Conservation (phyloP, 1,140 invertebrate species). For the Rhyzopertha dominica region DNA sequence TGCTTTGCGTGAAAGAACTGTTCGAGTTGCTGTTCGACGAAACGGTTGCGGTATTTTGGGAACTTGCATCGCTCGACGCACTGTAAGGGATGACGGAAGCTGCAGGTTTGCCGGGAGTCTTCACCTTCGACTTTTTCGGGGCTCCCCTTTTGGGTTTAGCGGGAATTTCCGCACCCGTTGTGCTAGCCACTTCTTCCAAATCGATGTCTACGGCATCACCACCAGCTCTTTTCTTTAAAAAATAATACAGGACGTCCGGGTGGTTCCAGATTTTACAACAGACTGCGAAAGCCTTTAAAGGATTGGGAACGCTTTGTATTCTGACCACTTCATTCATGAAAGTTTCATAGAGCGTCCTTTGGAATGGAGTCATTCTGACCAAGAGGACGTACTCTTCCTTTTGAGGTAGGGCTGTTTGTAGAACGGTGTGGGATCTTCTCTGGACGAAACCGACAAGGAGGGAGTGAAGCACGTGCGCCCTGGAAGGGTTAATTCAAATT, state of each 20-base stretch:
- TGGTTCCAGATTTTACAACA: constrained; percentile 99
- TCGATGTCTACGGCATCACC: constrained; percentile 86
- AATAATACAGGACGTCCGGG: constrained; percentile 93
- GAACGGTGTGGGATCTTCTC: constrained; percentile 80
- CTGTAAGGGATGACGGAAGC: constrained; percentile 61
- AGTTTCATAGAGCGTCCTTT: constrained; percentile 80
- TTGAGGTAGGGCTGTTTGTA: constrained; percentile 78
- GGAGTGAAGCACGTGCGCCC: constrained; percentile 86
- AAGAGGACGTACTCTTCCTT: constrained; percentile 91
- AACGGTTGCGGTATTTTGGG: constrained; percentile 27
- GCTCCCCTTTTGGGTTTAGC: not conserved
- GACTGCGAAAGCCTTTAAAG: constrained; percentile 95
- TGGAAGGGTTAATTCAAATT: too few species aligned
- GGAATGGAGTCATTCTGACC: constrained; percentile 80
- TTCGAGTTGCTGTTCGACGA: constrained; percentile 1
- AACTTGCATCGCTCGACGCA: constrained; percentile 21
- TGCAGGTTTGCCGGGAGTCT: constrained; percentile 53
- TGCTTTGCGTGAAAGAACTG: constrained; percentile 2
- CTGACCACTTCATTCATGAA: constrained; percentile 90
- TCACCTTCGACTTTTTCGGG: constrained; percentile 28
- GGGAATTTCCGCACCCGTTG: constrained; percentile 40
- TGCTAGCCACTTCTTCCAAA: constrained; percentile 69
- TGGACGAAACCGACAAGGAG: constrained; percentile 90
- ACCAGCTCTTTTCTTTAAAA: constrained; percentile 75
- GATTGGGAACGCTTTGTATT: constrained; percentile 84